A percentile compares a stretch with the other conserved stretches of the same genome.
phyloP scores from a whole-genome alignment of 2,113 vertebrate species.

The Tachycineta bicolor region DNA sequence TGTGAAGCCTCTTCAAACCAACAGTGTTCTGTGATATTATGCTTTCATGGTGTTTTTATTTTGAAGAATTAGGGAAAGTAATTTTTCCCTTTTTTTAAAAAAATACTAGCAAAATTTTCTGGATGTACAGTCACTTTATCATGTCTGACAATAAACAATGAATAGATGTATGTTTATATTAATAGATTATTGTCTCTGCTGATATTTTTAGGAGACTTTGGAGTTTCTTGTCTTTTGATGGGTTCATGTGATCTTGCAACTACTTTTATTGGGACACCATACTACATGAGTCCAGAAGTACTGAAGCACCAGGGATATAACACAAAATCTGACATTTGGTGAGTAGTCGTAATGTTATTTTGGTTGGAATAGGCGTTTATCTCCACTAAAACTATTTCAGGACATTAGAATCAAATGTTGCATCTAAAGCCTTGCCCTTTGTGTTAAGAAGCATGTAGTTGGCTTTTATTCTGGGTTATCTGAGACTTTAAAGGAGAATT shows the following conservation, averaged over 20 bases:
- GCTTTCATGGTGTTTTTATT: not conserved
- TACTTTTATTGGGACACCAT: constrained; percentile 86
- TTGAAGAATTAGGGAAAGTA: not conserved
- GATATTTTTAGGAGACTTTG: constrained; percentile 84
- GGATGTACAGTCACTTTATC: not conserved
- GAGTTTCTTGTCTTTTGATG: constrained; percentile 86
- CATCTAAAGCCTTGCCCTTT: not conserved
- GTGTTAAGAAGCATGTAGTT: not conserved
- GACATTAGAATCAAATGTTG: not conserved
- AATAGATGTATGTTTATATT: not conserved
- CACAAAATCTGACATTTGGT: constrained; percentile 91
- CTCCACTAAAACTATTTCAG: not conserved
- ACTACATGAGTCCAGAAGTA: constrained; percentile 89
- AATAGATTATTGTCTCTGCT: not conserved
- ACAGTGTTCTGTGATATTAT: not conserved
- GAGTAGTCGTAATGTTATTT: constrained; percentile 16
- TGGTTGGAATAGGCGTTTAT: not conserved
- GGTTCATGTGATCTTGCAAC: constrained; percentile 88
- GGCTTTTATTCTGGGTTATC: not conserved
- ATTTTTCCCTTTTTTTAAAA: not conserved
- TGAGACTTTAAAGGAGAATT: not conserved
- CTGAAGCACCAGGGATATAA: constrained; percentile 85
- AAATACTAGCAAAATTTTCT: not conserved
- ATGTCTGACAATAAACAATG: not conserved
- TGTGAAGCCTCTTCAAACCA: not conserved